phyloP scores from a whole-genome alignment of 2,888 invertebrate species.

The Stenoptilia bipunctidactyla region DNA sequence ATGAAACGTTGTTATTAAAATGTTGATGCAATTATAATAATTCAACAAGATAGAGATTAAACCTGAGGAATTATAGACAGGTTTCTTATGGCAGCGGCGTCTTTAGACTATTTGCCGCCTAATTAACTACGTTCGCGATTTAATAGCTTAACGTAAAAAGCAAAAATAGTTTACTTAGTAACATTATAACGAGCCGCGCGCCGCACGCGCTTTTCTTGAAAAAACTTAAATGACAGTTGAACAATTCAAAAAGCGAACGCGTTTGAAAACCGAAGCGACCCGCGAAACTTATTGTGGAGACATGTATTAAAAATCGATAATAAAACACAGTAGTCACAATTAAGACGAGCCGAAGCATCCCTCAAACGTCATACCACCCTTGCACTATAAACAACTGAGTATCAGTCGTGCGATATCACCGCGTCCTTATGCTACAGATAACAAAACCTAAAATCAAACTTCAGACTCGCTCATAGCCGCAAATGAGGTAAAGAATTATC shows the following conservation, averaged over 20 bases:
- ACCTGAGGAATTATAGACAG: slow-evolving; percentile 28
- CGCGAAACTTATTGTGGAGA: slow-evolving; percentile 17
- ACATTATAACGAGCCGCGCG: neutral
- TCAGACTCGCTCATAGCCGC: slow-evolving; percentile 15
- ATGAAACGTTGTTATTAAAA: slow-evolving; percentile 38
- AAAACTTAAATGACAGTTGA: neutral
- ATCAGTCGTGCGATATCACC: neutral
- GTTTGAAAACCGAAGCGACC: neutral
- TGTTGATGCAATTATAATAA: slow-evolving; percentile 46
- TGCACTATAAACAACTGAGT: slow-evolving; percentile 14
- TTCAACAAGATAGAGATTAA: slow-evolving; percentile 40
- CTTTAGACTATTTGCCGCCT: slow-evolving; percentile 28
- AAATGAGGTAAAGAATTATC: slow-evolving; percentile 29
- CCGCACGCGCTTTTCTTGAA: neutral
- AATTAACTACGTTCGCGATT: slow-evolving; percentile 11
- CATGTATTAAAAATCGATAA: slow-evolving; percentile 62
- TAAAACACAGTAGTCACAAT: slow-evolving; percentile 49
- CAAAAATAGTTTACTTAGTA: slow-evolving; percentile 1
- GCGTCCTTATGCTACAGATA: slow-evolving; percentile 15
- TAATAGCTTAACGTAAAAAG: neutral
- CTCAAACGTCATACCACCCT: slow-evolving; percentile 50
- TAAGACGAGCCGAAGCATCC: slow-evolving; percentile 54
- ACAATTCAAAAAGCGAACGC: slow-evolving; percentile 1
- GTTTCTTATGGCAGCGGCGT: slow-evolving; percentile 27
- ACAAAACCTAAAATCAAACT: slow-evolving; percentile 26